A percentile compares a stretch with the other conserved stretches of the same genome.
phyloP scores from a whole-genome alignment of 1,140 invertebrate genomes.

The Proctacanthus coquilletti region DNA sequence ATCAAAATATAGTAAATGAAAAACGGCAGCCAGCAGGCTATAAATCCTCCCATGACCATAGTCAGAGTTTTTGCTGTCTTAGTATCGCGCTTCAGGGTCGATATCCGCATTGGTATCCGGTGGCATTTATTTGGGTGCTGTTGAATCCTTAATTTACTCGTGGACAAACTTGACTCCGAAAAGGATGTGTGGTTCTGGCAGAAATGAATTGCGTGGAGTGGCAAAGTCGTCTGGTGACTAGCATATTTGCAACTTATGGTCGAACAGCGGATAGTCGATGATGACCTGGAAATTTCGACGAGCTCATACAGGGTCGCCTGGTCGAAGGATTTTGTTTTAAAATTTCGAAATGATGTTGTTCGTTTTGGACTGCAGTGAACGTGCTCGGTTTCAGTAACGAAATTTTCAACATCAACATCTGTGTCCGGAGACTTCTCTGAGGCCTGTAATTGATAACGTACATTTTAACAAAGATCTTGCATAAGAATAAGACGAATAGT shows the following conservation, averaged over 20 bases:
- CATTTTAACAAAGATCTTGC: too few species aligned
- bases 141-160: slow-evolving; percentile 5
- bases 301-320: slow-evolving; percentile 25
- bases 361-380: too few species aligned
- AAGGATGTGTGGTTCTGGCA: slow-evolving; percentile 15
- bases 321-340: too few species aligned
- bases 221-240: slow-evolving; percentile 8
- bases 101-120: slow-evolving; percentile 34
- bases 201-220: slow-evolving; percentile 13
- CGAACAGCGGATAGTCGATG: slow-evolving; percentile 19
- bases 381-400: slow-evolving; percentile 25
- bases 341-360: too few species aligned
- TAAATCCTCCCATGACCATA: slow-evolving; percentile 81
- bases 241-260: slow-evolving; percentile 19
- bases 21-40: slow-evolving; percentile 80
- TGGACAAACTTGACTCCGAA: slow-evolving; percentile 17
- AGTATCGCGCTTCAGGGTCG: slow-evolving; percentile 52
- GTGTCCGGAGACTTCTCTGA: too few species aligned
- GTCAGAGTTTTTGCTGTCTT: slow-evolving; percentile 83
- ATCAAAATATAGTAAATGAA: slow-evolving; percentile 73
- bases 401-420: slow-evolving; percentile 23
- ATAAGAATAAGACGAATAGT: too few species aligned
- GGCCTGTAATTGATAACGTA: too few species aligned
- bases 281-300: slow-evolving; percentile 23
- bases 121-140: slow-evolving; percentile 8